Base-by-base conservation (phyloP, 2,113 vertebrate species). In the Microtus pennsylvanicus region DNA sequence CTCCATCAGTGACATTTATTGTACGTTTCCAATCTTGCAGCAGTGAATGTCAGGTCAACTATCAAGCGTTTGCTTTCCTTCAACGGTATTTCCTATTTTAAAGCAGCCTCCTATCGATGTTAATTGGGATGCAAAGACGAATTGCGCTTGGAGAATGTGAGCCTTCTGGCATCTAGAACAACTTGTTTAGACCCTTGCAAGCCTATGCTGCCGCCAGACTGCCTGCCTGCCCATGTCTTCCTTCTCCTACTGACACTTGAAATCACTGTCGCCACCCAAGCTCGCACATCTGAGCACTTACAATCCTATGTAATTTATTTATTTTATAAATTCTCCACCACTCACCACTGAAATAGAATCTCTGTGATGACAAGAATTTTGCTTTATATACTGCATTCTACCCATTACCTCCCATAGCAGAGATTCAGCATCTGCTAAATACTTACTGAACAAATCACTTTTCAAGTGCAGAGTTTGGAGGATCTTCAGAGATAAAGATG, bases 1-100 rank as follows among this genome's bases (percentile, higher is more conserved):
- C 98, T 97, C 97, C 97, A 87, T 97, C 95, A 93, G 96, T 98
- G 98, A 98, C 98, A 99, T 98, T 98, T 98, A 98, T 96, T 98
- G 96, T 96, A 93, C 95, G 4, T 97, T 97, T 70, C 98, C 95
- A 94, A 83, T 70, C 91, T 91, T 96, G 97, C 97, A 97, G 97
- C 97, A 78, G 92, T 98, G 98, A 98, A 99, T 98, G 97, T 98
- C 98, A 98, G 98, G 98, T 98, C 98, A 98, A 96, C 95, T 96
- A 97, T 97, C 96, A 96, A 72, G 52, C 7, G 0, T 94, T 97
- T 97, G 93, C 70, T 98, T 98, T 95, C 91, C 86, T 94, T 98
- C 83, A 89, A 96, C 90, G 87, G 96, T 98, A 97, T 95, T 97
- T 98, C 77, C 91, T 83, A 77, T 95, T 97, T 98, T 97, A 93